Base-by-base conservation (phyloP, 1,140 invertebrate species). In the Drosophila fuyamai region DNA sequence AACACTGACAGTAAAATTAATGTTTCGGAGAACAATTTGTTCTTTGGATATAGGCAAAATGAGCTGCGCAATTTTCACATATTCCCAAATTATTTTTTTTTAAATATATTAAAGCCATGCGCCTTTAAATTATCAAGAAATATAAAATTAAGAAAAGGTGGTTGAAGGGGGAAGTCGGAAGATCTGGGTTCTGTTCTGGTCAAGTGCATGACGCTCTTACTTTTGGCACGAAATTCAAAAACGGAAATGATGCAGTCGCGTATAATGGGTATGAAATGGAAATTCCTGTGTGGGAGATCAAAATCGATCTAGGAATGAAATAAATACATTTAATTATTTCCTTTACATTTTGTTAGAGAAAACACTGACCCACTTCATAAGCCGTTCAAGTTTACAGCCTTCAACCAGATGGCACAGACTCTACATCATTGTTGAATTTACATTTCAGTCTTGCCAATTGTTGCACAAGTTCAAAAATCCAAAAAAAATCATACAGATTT, bases 381-480 rank as follows among this genome's bases (percentile, higher is more conserved):
- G 47, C 78, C 51, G 68, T 81, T 89, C 84, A 89, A 89, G 84
- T 81, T 83, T 88, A 68, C 68, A 74, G 43, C 83, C 83, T 88
- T 89, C 77, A 71, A 66, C 48, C 81, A 67, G 56, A 55, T 76
- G 80, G 58, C 65, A 44, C 10, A 38, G 23, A 14, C 13, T 53
- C 48, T 77, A 56, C 47, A 62, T 62, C 41, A 76, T 50, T 66
- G 23, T 63, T 59, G 47, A 62, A 68, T 81, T 82, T 68, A 72
- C 53, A 81, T 79, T 61, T 53, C 70, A 62, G 72, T 84, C 51
- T 58, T 68, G 80, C 84, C 84, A 89, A 89, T 72, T 89, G 44
- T 89, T 89, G 81, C 84, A 59, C 84, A 88, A 88, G 75, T 77
- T 54, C 67, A 58, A 43, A 54, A 55, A 50, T 67, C 13, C 57